Conservation (phyloP, 2,888 invertebrate species). For the Teleiodes luculella region DNA sequence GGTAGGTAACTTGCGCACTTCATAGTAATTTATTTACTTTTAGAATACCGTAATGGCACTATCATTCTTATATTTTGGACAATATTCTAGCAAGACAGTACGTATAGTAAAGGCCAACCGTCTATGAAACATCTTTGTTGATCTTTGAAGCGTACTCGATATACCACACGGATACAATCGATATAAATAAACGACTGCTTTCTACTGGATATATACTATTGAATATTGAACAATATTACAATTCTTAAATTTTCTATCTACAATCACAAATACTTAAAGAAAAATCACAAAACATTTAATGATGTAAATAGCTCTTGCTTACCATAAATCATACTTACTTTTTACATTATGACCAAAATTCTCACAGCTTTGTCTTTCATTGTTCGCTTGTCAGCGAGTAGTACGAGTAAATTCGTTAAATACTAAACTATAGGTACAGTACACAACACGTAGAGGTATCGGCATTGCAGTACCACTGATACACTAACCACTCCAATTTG, state of each 20-base stretch:
- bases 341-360: slow-evolving; percentile 75
- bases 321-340: slow-evolving; percentile 66
- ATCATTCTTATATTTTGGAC: no score
- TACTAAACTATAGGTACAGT: slow-evolving; percentile 65
- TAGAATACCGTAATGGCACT: no score
- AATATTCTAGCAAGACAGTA: no score
- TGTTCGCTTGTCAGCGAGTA: slow-evolving; percentile 71
- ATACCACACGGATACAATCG: no score
- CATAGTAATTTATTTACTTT: no score
- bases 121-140: no score
- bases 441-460: slow-evolving; percentile 54
- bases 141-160: no score
- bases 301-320: slow-evolving; percentile 54
- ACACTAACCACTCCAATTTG: slow-evolving; percentile 37
- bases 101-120: not conserved
- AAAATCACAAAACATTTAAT: slow-evolving; percentile 46
- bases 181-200: no score
- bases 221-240: slow-evolving; percentile 26
- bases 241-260: slow-evolving; percentile 42
- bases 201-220: no score
- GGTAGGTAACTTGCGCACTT: no score
- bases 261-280: slow-evolving; percentile 40
- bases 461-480: slow-evolving; percentile 40
- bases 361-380: slow-evolving; percentile 80
- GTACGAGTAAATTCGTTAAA: slow-evolving; percentile 74